Percentiles rank a stretch among this genome's conserved stretches.
phyloP scores from a whole-genome alignment of 2,113 vertebrate species.

The Chaenocephalus aceratus region DNA sequence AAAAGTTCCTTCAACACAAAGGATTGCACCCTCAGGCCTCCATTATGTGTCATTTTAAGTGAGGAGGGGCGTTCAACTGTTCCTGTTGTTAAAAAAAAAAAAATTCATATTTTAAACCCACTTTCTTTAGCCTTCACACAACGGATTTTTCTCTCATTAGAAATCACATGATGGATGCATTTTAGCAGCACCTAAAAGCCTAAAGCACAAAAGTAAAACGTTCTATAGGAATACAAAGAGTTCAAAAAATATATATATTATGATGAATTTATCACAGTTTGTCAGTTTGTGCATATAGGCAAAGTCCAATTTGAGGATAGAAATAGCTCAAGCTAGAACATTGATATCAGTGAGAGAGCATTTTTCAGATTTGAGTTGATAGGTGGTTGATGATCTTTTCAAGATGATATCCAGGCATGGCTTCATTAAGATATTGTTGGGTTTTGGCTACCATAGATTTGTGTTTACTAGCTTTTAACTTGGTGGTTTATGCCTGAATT shows the following conservation, averaged over 20 bases:
- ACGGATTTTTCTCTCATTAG: not conserved
- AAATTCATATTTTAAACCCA: slow-evolving; percentile 36
- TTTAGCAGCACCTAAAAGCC: not conserved
- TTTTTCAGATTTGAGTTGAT: not conserved
- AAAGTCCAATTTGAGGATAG: not conserved
- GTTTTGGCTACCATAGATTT: not conserved
- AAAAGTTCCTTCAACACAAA: slow-evolving; percentile 73
- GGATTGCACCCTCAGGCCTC: slow-evolving; percentile 46
- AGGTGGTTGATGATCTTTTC: not conserved
- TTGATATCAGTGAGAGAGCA: not conserved
- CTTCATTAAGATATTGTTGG: not conserved
- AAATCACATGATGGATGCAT: not conserved
- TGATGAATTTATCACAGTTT: not conserved
- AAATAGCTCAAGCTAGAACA: not conserved
- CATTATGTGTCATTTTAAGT: slow-evolving; percentile 61
- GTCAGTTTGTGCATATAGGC: not conserved
- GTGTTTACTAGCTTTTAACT: not conserved
- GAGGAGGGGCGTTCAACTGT: slow-evolving; percentile 52
- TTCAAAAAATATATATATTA: not conserved
- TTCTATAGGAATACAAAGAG: not conserved
- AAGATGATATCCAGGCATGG: not conserved
- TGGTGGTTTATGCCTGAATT: not conserved
- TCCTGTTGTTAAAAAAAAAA: slow-evolving; percentile 45
- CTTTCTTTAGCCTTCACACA: not conserved
- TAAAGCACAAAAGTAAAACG: not conserved